Evolutionary conservation across 2,888 invertebrate genomes (phyloP), one percentile per base, ranked within the genome.

Genomic region (Eurois occulta): DNA sequence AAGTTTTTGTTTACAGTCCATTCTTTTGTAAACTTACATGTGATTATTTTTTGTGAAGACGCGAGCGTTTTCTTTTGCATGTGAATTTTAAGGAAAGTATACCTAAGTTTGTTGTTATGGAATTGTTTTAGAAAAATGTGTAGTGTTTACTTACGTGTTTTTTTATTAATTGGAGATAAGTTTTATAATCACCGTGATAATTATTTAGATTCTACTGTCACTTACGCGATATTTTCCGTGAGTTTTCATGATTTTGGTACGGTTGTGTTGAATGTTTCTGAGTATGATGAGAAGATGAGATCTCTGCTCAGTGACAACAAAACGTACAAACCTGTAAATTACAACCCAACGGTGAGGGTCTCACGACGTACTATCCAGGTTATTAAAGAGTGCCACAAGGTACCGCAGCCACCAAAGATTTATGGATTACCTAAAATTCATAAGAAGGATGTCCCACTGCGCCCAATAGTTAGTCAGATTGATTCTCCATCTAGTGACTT

Each of bases 1-100:
- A 91, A 91, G 91, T 94, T 94, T 94, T 96, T 95, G 94, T 95
- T 93, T 93, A 91, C 90, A 91, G 87, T 91, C 89, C 85, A 90
- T 93, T 92, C 84, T 90, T 90, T 87, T 78, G 75, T 82, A 86
- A 88, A 73, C 75, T 85, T 79, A 77, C 78, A 81, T 77, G 72
- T 77, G 78, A 83, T 78, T 74, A 75, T 83, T 75, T 80, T 84
- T 80, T 84, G 71, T 77, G 65, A 82, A 67, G 71, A 65, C 35
- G 35, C 28, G 38, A 32, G n/a, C 48, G 55, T 83, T 75, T 83
- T 78, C 65, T 75, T 83, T 83, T 69, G 48, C 32, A 43, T 55
- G 16, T 69, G 24, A 76, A 65, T 60, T 70, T 67, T 60, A 75
- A 74, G 52, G 41, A 74, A 66, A 70, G 35, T 72, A 28, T 67